phyloP scores from a whole-genome alignment of 1,140 invertebrate species.

The Physella acuta region DNA sequence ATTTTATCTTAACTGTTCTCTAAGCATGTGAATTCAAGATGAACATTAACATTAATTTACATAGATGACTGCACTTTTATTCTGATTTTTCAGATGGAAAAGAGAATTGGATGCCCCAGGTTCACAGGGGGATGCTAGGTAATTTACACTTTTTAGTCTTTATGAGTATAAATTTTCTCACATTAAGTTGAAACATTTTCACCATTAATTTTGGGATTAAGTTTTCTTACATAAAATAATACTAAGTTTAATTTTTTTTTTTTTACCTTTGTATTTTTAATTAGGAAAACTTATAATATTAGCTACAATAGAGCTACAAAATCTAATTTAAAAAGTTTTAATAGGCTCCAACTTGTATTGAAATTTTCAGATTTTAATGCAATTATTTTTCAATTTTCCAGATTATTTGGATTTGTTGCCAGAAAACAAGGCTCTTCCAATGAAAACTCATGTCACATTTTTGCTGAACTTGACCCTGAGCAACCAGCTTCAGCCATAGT shows the following conservation, averaged over 20 bases:
- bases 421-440: constrained; percentile 76
- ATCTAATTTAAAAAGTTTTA: too few relatives aligned
- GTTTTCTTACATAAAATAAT: background rate
- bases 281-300: too few relatives aligned
- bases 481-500: constrained; percentile 94
- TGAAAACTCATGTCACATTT: constrained; percentile 95
- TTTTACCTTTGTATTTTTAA: background rate
- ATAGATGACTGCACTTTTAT: too few relatives aligned
- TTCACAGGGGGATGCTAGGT: constrained; percentile 41
- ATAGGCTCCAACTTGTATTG: too few relatives aligned
- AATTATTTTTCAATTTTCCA: constrained; percentile 33
- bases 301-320: too few relatives aligned
- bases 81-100: constrained; percentile 52
- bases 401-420: constrained; percentile 88
- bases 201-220: background rate
- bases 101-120: constrained; percentile 42
- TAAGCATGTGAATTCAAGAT: too few relatives aligned
- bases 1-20: too few relatives aligned
- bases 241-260: background rate
- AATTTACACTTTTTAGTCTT: background rate
- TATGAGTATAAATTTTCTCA: background rate
- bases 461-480: constrained; percentile 91
- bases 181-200: background rate
- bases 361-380: too few relatives aligned
- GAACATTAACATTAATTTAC: too few relatives aligned